Percentiles rank a stretch among this genome's conserved stretches.
Evolutionary conservation across 2,888 invertebrate species (phyloP).

Genomic region (Eupithecia insigniata): DNA sequence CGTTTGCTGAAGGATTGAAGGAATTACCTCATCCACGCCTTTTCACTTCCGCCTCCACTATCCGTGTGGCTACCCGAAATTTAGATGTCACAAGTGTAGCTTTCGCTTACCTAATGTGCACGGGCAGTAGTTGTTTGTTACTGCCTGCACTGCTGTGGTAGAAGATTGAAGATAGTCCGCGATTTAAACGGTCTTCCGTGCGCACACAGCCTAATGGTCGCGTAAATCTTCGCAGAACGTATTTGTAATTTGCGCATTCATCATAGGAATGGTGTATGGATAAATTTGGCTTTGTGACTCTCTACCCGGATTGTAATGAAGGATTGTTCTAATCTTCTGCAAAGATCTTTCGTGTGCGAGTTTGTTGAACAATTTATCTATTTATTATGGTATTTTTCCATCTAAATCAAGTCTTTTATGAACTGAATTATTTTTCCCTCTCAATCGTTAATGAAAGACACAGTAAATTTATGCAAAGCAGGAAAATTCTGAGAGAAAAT

Average conservation of each 20-base stretch:
- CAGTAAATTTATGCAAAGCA: not conserved
- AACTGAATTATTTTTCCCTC: not conserved
- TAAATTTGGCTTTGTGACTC: conserved; percentile 37
- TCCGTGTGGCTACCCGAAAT: conserved; percentile 79
- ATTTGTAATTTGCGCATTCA: conserved; percentile 49
- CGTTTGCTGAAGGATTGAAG: not conserved
- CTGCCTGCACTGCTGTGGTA: conserved; percentile 70
- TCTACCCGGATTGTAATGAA: conserved; percentile 10
- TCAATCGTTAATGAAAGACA: not conserved
- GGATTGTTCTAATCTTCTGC: conserved; percentile 5
- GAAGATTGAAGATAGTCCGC: conserved; percentile 79
- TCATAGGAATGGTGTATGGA: conserved; percentile 41
- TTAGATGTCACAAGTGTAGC: conserved; percentile 82
- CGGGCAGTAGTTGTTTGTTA: conserved; percentile 77
- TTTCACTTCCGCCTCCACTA: conserved; percentile 40
- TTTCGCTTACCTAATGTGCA: conserved; percentile 75
- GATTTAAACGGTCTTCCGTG: conserved; percentile 71
- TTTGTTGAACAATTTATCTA: not conserved
- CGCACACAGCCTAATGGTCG: conserved; percentile 52
- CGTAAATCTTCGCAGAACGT: conserved; percentile 43
- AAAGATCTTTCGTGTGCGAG: not conserved
- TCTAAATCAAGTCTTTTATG: not conserved
- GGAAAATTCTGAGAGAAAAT: not conserved
- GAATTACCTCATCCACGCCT: conserved; percentile 37
- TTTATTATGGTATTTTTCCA: not conserved